Evolutionary conservation across 2,888 invertebrate genomes (phyloP).

Genomic region (Halocaridina rubra): DNA sequence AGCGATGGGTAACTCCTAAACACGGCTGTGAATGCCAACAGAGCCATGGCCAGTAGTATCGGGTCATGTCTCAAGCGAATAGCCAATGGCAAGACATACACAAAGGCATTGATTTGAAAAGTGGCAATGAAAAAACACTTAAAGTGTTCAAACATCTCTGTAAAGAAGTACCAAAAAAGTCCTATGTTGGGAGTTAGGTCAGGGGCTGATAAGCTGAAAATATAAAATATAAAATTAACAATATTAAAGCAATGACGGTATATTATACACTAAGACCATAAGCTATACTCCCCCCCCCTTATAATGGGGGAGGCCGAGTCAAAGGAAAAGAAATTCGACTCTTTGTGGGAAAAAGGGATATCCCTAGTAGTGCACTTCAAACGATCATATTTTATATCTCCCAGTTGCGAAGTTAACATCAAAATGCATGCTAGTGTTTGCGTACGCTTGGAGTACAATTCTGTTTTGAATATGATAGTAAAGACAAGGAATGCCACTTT

Average conservation of each 20-base stretch:
- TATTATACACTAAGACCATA: too few relatives aligned
- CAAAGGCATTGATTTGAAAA: constrained; percentile 94
- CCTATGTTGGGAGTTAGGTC: constrained; percentile 97
- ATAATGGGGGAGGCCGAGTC: too few relatives aligned
- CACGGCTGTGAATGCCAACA: constrained; percentile 85
- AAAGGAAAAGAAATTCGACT: too few relatives aligned
- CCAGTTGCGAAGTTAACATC: too few relatives aligned
- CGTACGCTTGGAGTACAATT: too few relatives aligned
- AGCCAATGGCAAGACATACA: constrained; percentile 81
- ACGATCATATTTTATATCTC: too few relatives aligned
- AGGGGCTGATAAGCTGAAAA: constrained; percentile 85
- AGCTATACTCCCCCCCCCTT: too few relatives aligned
- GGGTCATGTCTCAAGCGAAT: constrained; percentile 72
- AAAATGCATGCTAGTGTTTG: too few relatives aligned
- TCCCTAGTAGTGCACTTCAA: too few relatives aligned
- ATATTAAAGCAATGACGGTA: constrained; percentile 65
- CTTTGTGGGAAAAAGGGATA: too few relatives aligned
- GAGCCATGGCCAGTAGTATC: constrained; percentile 81
- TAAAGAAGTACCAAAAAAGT: constrained; percentile 99
- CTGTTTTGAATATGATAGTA: too few relatives aligned
- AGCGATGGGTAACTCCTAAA: constrained; percentile 97
- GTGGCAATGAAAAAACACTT: constrained; percentile 93
- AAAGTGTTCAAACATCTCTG: constrained; percentile 99
- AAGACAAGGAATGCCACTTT: too few relatives aligned
- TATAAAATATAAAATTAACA: background rate